Percentiles rank a stretch among this genome's conserved stretches.
Evolutionary conservation across 2,888 invertebrate genomes (phyloP).

Genomic region (Calephelis perditalis): DNA sequence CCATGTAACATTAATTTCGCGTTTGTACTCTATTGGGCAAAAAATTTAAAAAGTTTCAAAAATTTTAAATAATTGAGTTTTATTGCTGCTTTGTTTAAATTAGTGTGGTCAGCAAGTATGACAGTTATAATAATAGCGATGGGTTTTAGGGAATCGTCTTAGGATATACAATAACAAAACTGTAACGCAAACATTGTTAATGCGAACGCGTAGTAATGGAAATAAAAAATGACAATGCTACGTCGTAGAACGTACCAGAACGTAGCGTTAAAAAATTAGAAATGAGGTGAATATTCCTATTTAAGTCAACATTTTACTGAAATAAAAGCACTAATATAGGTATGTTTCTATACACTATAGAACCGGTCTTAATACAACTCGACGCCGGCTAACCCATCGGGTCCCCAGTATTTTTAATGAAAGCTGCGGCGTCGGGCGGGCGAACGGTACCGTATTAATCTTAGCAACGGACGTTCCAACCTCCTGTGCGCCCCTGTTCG

Average conservation of each 20-base stretch:
- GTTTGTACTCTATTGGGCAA: too few relatives aligned
- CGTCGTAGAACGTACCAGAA: neutral
- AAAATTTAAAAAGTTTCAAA: too few relatives aligned
- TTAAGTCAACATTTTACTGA: neutral
- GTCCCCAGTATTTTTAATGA: slow-evolving; percentile 68
- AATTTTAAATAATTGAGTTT: too few relatives aligned
- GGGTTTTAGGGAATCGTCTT: too few relatives aligned
- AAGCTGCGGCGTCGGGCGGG: slow-evolving; percentile 67
- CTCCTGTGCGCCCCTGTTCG: slow-evolving; percentile 55
- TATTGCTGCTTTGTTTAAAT: too few relatives aligned
- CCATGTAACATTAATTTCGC: too few relatives aligned
- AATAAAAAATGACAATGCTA: neutral
- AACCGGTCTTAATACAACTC: slow-evolving; percentile 37
- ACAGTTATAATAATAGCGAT: too few relatives aligned
- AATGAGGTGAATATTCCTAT: neutral
- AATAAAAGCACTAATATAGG: neutral
- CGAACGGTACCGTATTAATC: slow-evolving; percentile 71
- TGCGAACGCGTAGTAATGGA: too few relatives aligned
- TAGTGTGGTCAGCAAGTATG: too few relatives aligned
- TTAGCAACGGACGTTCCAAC: slow-evolving; percentile 55
- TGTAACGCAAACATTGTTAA: too few relatives aligned
- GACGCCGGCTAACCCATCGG: slow-evolving; percentile 46
- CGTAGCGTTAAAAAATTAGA: neutral
- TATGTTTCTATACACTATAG: slow-evolving; percentile 17
- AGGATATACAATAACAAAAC: too few relatives aligned